These are phyloP conservation scores for Porites evermanni DNA, from an alignment of 92 coral and sea anemone genomes.

Conservation along the genomic window DNA sequence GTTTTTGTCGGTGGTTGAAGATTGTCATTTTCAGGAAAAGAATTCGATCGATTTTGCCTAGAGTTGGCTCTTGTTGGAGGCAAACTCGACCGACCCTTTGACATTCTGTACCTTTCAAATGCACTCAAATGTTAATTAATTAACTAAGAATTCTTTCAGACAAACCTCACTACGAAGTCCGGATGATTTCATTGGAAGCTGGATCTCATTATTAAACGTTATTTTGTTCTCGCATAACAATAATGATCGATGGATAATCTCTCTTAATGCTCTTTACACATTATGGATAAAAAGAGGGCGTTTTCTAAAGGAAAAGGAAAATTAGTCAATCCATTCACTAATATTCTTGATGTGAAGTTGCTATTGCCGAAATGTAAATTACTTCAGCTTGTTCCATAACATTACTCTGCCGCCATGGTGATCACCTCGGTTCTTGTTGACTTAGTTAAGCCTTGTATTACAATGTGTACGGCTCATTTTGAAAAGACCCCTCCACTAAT, in stretches of 20 bases:
- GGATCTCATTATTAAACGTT: background rate
- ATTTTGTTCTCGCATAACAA: background rate
- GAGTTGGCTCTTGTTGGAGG: conserved; percentile 16
- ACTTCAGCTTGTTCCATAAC: conserved; percentile 1
- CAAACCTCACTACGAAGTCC: background rate
- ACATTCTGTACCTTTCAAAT: conserved; percentile 22
- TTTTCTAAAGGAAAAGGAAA: conserved; percentile 5
- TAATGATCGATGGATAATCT: background rate
- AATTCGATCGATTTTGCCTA: conserved; percentile 51
- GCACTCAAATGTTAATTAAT: conserved; percentile 2
- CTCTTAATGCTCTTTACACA: conserved; percentile 14
- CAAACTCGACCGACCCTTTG: conserved; percentile 25
- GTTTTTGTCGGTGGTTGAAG: conserved; percentile 27
- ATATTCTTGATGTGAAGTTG: conserved; percentile 46
- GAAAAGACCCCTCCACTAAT: background rate
- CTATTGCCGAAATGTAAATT: conserved; percentile 56
- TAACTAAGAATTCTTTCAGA: background rate
- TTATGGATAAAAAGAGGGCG: background rate
- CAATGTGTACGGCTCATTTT: background rate
- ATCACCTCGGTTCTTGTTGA: conserved; percentile 29
- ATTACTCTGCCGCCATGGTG: conserved; percentile 46
- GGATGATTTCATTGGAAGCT: background rate
- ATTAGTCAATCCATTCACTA: conserved; percentile 47
- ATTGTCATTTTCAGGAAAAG: conserved; percentile 27
- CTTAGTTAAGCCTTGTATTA: conserved; percentile 10